Percentiles rank a stretch among this genome's conserved stretches.
Conservation (phyloP, 2,113 vertebrate genomes). For the Ploceus nigricollis region DNA sequence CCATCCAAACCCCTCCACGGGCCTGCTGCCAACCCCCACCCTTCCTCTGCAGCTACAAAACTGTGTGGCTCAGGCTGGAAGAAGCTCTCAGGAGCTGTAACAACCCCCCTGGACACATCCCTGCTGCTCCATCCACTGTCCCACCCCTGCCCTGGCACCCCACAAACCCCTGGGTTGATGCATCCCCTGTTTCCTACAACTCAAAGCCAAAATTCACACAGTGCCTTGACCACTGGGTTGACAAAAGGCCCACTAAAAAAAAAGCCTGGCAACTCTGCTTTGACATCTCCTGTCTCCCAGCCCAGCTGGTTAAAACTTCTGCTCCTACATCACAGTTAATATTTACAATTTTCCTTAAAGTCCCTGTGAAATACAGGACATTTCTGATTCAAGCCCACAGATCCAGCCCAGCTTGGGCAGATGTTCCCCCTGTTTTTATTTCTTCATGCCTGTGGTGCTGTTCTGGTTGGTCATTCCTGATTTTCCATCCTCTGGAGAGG, state of each 20-base stretch:
- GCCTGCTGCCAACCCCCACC: neutral
- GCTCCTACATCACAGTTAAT: neutral
- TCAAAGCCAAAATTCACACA: neutral
- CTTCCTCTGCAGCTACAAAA: neutral
- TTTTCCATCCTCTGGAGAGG: neutral
- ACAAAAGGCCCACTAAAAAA: neutral
- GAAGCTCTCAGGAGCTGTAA: accelerated
- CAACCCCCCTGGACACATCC: accelerated
- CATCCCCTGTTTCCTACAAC: accelerated
- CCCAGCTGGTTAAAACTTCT: neutral
- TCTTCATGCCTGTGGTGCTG: neutral
- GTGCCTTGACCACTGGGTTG: neutral
- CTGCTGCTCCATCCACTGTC: neutral
- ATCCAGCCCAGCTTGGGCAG: neutral
- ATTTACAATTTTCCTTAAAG: neutral
- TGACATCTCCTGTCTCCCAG: neutral
- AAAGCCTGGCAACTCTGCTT: neutral
- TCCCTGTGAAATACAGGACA: accelerated
- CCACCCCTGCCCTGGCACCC: neutral
- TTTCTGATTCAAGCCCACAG: neutral
- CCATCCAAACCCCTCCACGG: neutral
- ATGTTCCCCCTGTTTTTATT: accelerated
- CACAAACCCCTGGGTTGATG: neutral
- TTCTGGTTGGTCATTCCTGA: neutral
- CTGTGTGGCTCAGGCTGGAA: neutral